Evolutionary conservation across 2,888 invertebrate species (phyloP).

Genomic region (Trichopria drosophilae): DNA sequence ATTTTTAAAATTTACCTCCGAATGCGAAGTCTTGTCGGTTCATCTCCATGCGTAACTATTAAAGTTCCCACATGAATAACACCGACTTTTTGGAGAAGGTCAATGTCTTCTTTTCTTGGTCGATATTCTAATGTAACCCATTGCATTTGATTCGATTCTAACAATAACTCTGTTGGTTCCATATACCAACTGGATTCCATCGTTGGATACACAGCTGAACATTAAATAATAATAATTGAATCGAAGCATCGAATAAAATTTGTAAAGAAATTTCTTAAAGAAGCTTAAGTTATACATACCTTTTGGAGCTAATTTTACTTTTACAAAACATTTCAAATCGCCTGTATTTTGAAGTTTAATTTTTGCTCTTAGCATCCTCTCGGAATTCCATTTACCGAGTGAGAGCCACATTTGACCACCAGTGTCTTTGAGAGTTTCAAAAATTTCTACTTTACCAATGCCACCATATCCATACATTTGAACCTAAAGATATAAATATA

Average conservation of each 20-base stretch:
- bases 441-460: slow-evolving; percentile 60
- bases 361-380: slow-evolving; percentile 57
- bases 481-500: slow-evolving; percentile 43
- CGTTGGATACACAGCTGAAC: slow-evolving; percentile 50
- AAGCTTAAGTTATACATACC: slow-evolving; percentile 36
- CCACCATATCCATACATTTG: slow-evolving; percentile 67
- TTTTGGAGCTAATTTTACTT: slow-evolving; percentile 52
- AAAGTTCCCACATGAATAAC: slow-evolving; percentile 59
- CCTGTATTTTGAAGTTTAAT: slow-evolving; percentile 64
- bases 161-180: slow-evolving; percentile 57
- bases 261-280: background rate
- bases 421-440: slow-evolving; percentile 62
- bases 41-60: slow-evolving; percentile 61
- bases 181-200: slow-evolving; percentile 53
- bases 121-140: slow-evolving; percentile 57
- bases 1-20: slow-evolving; percentile 42
- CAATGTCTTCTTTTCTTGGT: slow-evolving; percentile 60
- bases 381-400: slow-evolving; percentile 62
- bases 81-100: slow-evolving; percentile 49
- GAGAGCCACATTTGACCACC: slow-evolving; percentile 64
- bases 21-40: slow-evolving; percentile 59
- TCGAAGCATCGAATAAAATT: slow-evolving; percentile 1
- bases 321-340: slow-evolving; percentile 62
- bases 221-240: background rate
- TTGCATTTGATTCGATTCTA: slow-evolving; percentile 56